Conservation (phyloP, 2,113 vertebrate genomes). For the Oryzias curvinotus region DNA sequence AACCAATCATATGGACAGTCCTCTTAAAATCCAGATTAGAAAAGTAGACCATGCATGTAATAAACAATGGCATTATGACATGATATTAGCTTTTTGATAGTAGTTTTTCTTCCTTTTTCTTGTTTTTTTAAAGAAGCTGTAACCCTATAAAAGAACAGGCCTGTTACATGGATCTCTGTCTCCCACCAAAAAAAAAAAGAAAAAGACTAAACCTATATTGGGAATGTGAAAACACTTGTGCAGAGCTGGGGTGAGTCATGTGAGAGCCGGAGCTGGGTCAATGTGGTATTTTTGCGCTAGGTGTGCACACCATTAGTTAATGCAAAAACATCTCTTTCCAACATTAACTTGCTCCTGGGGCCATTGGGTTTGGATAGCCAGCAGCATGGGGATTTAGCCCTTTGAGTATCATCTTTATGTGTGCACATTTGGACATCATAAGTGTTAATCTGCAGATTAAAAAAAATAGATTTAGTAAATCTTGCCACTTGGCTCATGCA, state of each 20-base stretch:
- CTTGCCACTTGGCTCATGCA: background rate
- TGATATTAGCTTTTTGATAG: too few species aligned
- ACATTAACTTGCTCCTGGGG: constrained; percentile 58
- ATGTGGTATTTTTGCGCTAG: constrained; percentile 53
- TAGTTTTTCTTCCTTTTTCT: too few species aligned
- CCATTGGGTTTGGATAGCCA: constrained; percentile 47
- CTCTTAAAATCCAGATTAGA: too few species aligned
- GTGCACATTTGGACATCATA: background rate
- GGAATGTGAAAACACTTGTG: constrained; percentile 17
- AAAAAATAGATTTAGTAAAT: constrained; percentile 14
- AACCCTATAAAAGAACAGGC: background rate
- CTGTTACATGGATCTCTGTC: background rate
- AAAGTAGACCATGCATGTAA: too few species aligned
- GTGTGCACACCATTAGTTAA: constrained; percentile 52
- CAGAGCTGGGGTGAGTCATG: constrained; percentile 55
- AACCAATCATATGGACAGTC: too few species aligned
- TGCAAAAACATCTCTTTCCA: constrained; percentile 44
- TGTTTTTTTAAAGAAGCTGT: background rate
- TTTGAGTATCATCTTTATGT: background rate
- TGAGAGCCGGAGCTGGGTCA: constrained; percentile 45
- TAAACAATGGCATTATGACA: too few species aligned
- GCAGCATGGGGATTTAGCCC: constrained; percentile 22
- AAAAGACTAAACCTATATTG: background rate
- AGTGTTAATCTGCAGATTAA: constrained; percentile 13
- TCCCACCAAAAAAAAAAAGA: background rate